These are phyloP conservation scores for Tetragonula clypearis DNA, from an alignment of 1,140 invertebrate genomes.

Conservation along the genomic window DNA sequence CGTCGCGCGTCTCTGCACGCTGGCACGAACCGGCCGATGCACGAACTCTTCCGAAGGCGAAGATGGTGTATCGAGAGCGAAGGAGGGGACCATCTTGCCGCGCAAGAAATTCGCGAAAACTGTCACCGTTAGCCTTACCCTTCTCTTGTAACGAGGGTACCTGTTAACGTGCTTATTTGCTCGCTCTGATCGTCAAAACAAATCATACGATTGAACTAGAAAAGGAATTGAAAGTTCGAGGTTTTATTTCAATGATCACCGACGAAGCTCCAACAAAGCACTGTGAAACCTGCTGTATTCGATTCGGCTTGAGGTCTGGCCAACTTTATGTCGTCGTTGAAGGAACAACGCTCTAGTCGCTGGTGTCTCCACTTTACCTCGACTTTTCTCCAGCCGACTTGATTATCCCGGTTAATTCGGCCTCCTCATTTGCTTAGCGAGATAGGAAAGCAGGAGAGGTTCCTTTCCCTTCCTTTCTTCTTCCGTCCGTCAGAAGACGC, in stretches of 20 bases:
- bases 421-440: conserved; percentile 54
- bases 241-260: neutral
- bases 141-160: too few relatives aligned
- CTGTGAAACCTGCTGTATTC: conserved; percentile 18
- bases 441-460: conserved; percentile 62
- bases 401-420: conserved; percentile 74
- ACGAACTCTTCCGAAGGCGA: conserved; percentile 12
- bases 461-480: conserved; percentile 9
- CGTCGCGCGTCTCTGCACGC: neutral
- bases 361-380: conserved; percentile 26
- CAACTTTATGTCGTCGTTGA: conserved; percentile 53
- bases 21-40: conserved; percentile 40
- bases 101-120: conserved; percentile 17
- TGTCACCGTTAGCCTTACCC: too few relatives aligned
- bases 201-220: too few relatives aligned
- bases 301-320: conserved; percentile 23
- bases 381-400: conserved; percentile 37
- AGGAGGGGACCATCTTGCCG: neutral
- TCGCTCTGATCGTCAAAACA: too few relatives aligned
- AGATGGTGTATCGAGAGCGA: neutral
- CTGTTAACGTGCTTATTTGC: too few relatives aligned
- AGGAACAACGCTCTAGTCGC: conserved; percentile 58
- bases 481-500: conserved; percentile 31
- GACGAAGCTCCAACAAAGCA: neutral
- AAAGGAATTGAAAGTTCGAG: too few relatives aligned